A percentile compares a stretch with the other conserved stretches of the same genome.
These are phyloP conservation scores for Agonopterix alstromeriana DNA, from an alignment of 2,888 invertebrate genomes.

Conservation along the genomic window DNA sequence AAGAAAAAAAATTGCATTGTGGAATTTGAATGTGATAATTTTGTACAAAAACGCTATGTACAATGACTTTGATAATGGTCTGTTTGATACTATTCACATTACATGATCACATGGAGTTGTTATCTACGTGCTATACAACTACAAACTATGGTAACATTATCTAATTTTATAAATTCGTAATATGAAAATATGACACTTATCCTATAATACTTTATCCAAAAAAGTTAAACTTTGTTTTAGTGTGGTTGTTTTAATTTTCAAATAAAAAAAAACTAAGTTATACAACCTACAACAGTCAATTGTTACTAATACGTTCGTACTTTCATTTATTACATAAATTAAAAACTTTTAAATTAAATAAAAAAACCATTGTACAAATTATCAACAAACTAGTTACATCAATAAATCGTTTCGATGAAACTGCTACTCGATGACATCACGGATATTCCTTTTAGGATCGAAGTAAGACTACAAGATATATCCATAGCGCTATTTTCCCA, in stretches of 20 bases:
- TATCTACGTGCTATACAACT: constrained; percentile 43
- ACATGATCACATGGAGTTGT: constrained; percentile 26
- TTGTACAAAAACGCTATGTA: not conserved
- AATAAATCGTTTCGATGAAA: constrained; percentile 18
- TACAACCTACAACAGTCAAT: constrained; percentile 41
- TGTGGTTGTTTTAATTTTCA: constrained; percentile 22
- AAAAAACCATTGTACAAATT: constrained; percentile 54
- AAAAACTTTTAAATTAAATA: constrained; percentile 36
- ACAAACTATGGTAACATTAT: constrained; percentile 65
- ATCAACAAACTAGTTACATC: constrained; percentile 51
- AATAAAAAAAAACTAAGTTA: constrained; percentile 16
- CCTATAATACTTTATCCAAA: constrained; percentile 54
- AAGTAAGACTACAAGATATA: no score
- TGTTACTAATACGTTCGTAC: constrained; percentile 27
- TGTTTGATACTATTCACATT: not conserved
- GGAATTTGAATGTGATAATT: not conserved
- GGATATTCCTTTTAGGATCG: constrained; percentile 1
- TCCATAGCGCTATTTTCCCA: no score
- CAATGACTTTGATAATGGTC: not conserved
- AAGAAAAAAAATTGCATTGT: constrained; percentile 1
- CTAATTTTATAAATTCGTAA: constrained; percentile 66
- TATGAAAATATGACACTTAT: constrained; percentile 53
- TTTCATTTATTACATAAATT: constrained; percentile 38
- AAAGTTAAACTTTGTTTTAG: constrained; percentile 33
- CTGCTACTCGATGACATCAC: constrained; percentile 27